Conservation (phyloP, 2,797 vertebrate genomes). For the Kryptolebias ocellatus region DNA sequence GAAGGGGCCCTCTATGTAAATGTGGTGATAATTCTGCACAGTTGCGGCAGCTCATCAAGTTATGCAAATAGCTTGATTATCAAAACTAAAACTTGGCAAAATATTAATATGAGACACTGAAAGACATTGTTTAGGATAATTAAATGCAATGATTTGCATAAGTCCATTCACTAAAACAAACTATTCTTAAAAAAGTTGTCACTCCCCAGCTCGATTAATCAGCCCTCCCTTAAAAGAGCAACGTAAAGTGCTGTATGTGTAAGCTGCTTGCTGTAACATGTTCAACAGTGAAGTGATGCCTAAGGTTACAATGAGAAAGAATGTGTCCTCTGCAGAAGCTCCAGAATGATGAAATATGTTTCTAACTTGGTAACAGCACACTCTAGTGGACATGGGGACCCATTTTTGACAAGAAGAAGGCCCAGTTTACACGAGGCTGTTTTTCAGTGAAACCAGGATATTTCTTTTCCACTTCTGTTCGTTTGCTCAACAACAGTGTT, state of each 20-base stretch:
- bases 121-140: not conserved
- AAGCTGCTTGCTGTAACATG: not conserved
- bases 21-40: constrained; percentile 46
- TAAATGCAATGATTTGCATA: not conserved
- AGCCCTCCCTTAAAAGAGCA: not conserved
- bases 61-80: constrained; percentile 10
- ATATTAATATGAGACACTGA: not conserved
- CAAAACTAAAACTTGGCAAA: not conserved
- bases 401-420: too few relatives aligned
- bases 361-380: not conserved
- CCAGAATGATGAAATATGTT: not conserved
- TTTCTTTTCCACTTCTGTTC: too few relatives aligned
- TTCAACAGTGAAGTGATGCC: not conserved
- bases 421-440: too few relatives aligned
- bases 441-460: too few relatives aligned
- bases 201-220: too few relatives aligned
- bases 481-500: too few relatives aligned
- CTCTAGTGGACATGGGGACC: not conserved
- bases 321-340: too few relatives aligned
- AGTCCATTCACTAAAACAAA: not conserved
- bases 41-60: constrained; percentile 24
- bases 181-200: not conserved
- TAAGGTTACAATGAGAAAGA: not conserved
- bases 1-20: constrained; percentile 50
- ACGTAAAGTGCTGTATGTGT: not conserved